These are phyloP conservation scores for Mohoua ochrocephala DNA, from an alignment of 2,113 vertebrate genomes.

Conservation along the genomic window DNA sequence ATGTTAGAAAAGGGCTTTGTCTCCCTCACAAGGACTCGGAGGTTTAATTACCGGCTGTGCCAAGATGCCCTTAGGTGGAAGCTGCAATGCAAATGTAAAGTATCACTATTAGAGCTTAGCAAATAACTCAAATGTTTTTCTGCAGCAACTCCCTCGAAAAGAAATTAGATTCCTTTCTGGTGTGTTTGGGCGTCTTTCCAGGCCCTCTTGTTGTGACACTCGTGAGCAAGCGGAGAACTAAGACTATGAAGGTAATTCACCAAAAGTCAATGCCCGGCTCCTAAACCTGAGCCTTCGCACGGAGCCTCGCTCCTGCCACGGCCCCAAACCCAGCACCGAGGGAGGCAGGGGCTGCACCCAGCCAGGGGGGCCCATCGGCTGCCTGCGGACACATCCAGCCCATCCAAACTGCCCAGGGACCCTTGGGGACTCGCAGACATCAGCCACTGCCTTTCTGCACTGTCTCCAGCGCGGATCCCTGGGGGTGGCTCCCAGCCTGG, in stretches of 20 bases:
- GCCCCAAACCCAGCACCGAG: fast-evolving
- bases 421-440: fast-evolving
- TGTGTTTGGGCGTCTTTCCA: slow-evolving; percentile 29
- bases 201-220: slow-evolving; percentile 51
- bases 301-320: background rate
- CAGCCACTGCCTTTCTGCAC: fast-evolving
- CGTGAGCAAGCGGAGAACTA: background rate
- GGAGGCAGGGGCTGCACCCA: background rate
- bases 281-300: background rate
- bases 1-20: slow-evolving; percentile 62
- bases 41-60: slow-evolving; percentile 57
- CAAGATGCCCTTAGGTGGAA: slow-evolving; percentile 66
- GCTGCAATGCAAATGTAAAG: slow-evolving; percentile 64
- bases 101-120: slow-evolving; percentile 57
- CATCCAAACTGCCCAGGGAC: background rate
- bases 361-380: background rate
- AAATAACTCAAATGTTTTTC: slow-evolving; percentile 67
- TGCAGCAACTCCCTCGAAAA: slow-evolving; percentile 51
- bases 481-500: background rate
- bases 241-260: slow-evolving; percentile 32
- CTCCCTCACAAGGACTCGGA: slow-evolving; percentile 27
- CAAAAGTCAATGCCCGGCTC: slow-evolving; percentile 39
- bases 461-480: fast-evolving
- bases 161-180: slow-evolving; percentile 59
- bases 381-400: background rate